Evolutionary conservation across 2,113 vertebrate genomes (phyloP).

Genomic region (Oophaga pumilio): DNA sequence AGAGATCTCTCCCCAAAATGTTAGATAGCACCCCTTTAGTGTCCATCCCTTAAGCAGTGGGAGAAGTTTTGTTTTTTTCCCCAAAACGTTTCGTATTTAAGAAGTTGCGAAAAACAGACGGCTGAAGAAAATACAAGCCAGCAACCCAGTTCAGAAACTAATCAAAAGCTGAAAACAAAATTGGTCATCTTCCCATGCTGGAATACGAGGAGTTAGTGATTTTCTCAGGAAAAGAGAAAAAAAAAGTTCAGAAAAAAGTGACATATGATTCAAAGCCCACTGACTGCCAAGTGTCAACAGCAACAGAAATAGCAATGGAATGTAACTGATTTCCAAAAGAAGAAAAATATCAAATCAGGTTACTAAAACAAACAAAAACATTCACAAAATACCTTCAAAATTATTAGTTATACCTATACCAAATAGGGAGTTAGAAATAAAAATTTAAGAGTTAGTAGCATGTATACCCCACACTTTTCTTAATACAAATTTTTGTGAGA

Average conservation of each 20-base stretch:
- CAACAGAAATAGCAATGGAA: constrained; percentile 41
- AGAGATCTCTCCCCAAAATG: neutral
- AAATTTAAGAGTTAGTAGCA: no score
- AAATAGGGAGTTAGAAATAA: neutral
- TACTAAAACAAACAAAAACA: constrained; percentile 41
- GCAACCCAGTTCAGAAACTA: constrained; percentile 12
- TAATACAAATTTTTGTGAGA: no score
- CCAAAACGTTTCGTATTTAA: constrained; percentile 4
- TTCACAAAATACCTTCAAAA: neutral
- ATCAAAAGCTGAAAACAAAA: constrained; percentile 21
- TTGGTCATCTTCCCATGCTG: constrained; percentile 30
- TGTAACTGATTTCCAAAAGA: constrained; percentile 41
- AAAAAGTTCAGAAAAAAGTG: constrained; percentile 14
- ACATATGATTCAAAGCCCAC: constrained; percentile 26
- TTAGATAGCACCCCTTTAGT: neutral
- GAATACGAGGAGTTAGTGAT: constrained; percentile 37
- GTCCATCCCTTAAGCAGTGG: neutral
- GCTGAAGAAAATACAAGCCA: neutral
- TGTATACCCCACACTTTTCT: no score
- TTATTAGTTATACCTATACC: neutral
- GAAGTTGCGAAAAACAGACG: constrained; percentile 16
- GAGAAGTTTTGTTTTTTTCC: neutral
- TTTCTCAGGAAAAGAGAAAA: constrained; percentile 25
- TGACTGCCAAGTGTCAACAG: constrained; percentile 21
- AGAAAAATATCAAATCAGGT: constrained; percentile 14